Evolutionary conservation across 2,113 vertebrate genomes (phyloP).

Genomic region (Orthonyx spaldingii): DNA sequence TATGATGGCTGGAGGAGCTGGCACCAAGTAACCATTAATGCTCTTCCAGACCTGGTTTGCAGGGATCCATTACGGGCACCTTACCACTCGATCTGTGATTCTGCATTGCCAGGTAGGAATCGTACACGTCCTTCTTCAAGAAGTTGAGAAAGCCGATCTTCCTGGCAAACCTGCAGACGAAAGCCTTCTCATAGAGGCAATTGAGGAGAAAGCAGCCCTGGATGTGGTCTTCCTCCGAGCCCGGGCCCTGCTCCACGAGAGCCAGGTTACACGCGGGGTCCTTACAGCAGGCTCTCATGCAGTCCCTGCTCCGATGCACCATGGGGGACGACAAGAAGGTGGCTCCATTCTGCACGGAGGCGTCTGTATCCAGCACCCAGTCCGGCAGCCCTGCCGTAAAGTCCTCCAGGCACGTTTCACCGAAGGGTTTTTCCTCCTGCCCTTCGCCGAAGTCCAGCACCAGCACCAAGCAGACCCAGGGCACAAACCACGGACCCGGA

Average conservation of each 20-base stretch:
- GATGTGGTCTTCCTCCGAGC: constrained; percentile 58
- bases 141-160: constrained; percentile 83
- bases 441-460: background rate
- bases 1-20: background rate
- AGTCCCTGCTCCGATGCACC: constrained; percentile 70
- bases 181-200: constrained; percentile 86
- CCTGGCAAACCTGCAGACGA: constrained; percentile 84
- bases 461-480: background rate
- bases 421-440: constrained; percentile 27
- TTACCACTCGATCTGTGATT: constrained; percentile 58
- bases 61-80: background rate
- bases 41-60: background rate
- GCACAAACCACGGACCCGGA: background rate
- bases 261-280: constrained; percentile 82
- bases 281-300: constrained; percentile 84
- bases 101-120: constrained; percentile 63
- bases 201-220: constrained; percentile 85
- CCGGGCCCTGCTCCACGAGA: constrained; percentile 73
- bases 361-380: constrained; percentile 84
- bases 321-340: constrained; percentile 79
- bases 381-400: constrained; percentile 75
- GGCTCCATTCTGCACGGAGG: constrained; percentile 86
- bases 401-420: constrained; percentile 64
- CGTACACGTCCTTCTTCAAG: constrained; percentile 74
- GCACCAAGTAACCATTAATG: background rate